These are phyloP conservation scores for Yponomeuta malinellus DNA, from an alignment of 2,888 invertebrate genomes.

Conservation along the genomic window DNA sequence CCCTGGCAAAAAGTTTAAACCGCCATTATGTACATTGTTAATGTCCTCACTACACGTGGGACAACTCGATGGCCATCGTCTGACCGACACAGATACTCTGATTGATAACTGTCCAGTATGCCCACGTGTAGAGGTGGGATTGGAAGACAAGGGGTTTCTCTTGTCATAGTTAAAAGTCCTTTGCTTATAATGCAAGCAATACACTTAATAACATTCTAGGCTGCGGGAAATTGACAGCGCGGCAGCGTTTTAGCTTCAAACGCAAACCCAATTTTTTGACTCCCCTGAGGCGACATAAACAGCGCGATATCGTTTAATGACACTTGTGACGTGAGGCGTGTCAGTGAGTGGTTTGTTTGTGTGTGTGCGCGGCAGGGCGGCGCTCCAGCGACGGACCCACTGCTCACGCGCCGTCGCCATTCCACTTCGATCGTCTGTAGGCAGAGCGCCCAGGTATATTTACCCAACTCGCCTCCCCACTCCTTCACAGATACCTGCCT, in stretches of 20 bases:
- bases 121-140: no score
- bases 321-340: not conserved
- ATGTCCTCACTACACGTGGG: no score
- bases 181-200: no score
- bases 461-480: constrained; percentile 20
- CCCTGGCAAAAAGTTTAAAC: no score
- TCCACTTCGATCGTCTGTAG: constrained; percentile 81
- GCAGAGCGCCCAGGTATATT: constrained; percentile 77
- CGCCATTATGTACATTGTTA: no score
- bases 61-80: no score
- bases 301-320: not conserved
- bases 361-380: constrained; percentile 30
- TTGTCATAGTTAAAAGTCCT: no score
- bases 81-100: no score
- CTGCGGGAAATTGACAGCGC: not conserved
- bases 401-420: constrained; percentile 84
- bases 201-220: not conserved
- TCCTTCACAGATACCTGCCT: not conserved
- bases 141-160: no score
- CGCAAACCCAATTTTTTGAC: not conserved
- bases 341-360: constrained; percentile 13
- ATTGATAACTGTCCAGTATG: no score
- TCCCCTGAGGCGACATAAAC: constrained; percentile 4
- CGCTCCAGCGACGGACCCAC: constrained; percentile 55
- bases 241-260: not conserved